Evolutionary conservation across 2,797 vertebrate genomes (phyloP).

Genomic region (Rhabdophis nuchalis): DNA sequence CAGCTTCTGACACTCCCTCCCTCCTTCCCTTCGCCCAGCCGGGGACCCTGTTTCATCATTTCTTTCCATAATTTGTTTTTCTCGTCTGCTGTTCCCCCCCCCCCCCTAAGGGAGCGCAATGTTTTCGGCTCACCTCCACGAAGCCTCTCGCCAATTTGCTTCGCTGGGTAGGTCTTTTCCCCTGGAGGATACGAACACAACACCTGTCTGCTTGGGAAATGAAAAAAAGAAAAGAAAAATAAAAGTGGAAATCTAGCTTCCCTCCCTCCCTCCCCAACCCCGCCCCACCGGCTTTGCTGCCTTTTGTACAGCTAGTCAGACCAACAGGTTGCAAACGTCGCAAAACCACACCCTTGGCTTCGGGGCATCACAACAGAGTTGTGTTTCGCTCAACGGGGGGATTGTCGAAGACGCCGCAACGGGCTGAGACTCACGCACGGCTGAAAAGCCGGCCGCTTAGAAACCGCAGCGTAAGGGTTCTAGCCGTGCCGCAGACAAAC

Average conservation of each 20-base stretch:
- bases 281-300: neutral
- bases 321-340: neutral
- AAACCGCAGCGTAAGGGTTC: neutral
- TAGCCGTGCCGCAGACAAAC: neutral
- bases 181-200: conserved; percentile 21
- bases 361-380: neutral
- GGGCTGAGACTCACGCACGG: neutral
- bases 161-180: conserved; percentile 24
- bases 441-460: neutral
- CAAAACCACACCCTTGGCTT: neutral
- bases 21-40: neutral
- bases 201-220: conserved; percentile 24
- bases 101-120: no score
- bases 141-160: conserved; percentile 37
- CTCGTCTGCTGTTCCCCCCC: conserved; percentile 46
- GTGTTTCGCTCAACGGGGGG: neutral
- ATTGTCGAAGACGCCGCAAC: neutral
- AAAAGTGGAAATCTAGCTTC: conserved; percentile 19
- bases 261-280: neutral
- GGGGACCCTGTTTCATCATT: conserved; percentile 47
- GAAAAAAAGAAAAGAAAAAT: neutral
- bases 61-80: conserved; percentile 65
- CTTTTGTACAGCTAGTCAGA: conserved; percentile 5
- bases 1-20: neutral
- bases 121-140: conserved; percentile 47